These are phyloP conservation scores for Crossocerus cetratus DNA, from an alignment of 2,888 invertebrate species.

Conservation along the genomic window DNA sequence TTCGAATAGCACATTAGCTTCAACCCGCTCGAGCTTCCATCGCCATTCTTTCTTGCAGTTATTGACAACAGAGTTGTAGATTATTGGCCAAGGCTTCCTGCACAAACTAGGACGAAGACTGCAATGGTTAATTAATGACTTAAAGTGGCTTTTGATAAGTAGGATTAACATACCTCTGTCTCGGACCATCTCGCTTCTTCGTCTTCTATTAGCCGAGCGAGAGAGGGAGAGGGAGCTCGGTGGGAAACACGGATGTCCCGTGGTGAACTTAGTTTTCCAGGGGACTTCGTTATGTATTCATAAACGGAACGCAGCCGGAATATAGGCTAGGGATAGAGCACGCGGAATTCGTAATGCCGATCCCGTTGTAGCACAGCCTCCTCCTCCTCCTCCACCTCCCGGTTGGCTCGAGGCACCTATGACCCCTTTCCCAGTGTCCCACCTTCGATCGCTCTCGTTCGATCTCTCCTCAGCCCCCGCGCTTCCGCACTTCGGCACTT, in stretches of 20 bases:
- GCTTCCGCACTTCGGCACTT: constrained; percentile 15
- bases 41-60: too few relatives aligned
- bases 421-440: background rate
- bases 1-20: background rate
- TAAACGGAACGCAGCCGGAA: constrained; percentile 68
- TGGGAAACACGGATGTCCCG: constrained; percentile 32
- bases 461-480: background rate
- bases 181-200: constrained; percentile 4
- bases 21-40: constrained; percentile 9
- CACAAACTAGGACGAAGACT: constrained; percentile 1
- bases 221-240: constrained; percentile 15
- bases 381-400: constrained; percentile 8
- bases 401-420: background rate
- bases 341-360: constrained; percentile 68
- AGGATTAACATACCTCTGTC: constrained; percentile 41
- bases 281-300: constrained; percentile 70
- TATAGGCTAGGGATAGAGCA: constrained; percentile 58
- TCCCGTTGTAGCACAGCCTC: constrained; percentile 34
- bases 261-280: constrained; percentile 54
- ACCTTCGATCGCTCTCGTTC: background rate
- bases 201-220: too few relatives aligned
- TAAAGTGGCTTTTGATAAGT: constrained; percentile 35
- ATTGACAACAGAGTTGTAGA: too few relatives aligned
- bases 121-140: constrained; percentile 9
- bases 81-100: too few relatives aligned